These are phyloP conservation scores for Lophotriccus pileatus DNA, from an alignment of 2,797 vertebrate genomes.

Conservation along the genomic window DNA sequence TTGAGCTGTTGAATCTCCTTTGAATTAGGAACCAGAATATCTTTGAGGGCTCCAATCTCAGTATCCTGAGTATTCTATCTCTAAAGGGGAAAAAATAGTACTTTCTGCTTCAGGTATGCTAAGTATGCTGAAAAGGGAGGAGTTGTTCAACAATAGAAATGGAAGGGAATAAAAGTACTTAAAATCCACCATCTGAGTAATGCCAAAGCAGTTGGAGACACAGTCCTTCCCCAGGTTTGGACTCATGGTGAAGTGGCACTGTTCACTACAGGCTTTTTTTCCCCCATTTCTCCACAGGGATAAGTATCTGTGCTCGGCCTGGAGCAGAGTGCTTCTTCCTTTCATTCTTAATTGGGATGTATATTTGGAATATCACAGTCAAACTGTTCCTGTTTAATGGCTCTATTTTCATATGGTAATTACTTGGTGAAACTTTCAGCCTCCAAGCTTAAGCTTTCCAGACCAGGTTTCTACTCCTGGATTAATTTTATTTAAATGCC, in stretches of 20 bases:
- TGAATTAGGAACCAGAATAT: background rate
- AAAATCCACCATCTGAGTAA: background rate
- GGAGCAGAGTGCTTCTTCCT: background rate
- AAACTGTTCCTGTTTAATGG: background rate
- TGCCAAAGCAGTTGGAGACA: background rate
- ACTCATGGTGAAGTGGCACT: background rate
- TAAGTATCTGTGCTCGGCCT: background rate
- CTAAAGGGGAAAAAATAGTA: background rate
- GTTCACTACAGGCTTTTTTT: background rate
- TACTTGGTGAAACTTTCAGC: background rate
- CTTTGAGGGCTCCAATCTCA: rapidly evolving
- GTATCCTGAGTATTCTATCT: background rate
- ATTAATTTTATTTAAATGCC: background rate
- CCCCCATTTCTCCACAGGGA: background rate
- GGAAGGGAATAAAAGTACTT: background rate
- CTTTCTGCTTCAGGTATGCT: background rate
- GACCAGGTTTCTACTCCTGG: background rate
- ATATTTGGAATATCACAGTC: background rate
- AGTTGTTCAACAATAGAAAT: background rate
- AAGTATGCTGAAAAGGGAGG: background rate
- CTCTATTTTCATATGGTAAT: background rate
- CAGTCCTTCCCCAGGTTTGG: background rate
- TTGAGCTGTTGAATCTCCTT: background rate
- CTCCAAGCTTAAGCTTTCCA: constrained; percentile 12
- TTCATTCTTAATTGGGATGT: background rate